Evolutionary conservation across 2,888 invertebrate species (phyloP).

Genomic region (Yponomeuta evonymella): DNA sequence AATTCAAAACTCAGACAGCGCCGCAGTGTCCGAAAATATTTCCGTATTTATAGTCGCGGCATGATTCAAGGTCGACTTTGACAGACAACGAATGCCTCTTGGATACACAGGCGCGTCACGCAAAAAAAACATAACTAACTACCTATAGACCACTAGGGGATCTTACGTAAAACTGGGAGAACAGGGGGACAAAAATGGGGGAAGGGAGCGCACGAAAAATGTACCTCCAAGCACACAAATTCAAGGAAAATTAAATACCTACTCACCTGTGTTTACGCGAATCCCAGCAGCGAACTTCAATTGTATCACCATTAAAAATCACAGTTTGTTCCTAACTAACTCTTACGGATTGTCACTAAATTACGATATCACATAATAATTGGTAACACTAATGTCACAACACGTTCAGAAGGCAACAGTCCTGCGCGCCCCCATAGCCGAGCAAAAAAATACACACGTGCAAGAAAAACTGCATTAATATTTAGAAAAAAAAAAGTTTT

Average conservation of each 20-base stretch:
- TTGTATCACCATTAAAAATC: constrained; percentile 73
- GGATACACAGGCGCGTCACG: constrained; percentile 35
- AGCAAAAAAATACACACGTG: constrained; percentile 63
- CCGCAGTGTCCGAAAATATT: constrained; percentile 59
- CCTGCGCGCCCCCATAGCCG: constrained; percentile 40
- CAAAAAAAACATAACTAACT: constrained; percentile 34
- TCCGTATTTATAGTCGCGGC: constrained; percentile 68
- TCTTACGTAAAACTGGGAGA: constrained; percentile 55
- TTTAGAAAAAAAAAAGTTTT: constrained; percentile 38
- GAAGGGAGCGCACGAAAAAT: constrained; percentile 26
- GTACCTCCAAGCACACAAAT: constrained; percentile 36
- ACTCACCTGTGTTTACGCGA: constrained; percentile 63
- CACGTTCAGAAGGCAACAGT: constrained; percentile 73
- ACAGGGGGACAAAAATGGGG: constrained; percentile 29
- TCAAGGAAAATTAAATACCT: constrained; percentile 39
- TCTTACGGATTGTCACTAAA: constrained; percentile 70
- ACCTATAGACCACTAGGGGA: constrained; percentile 37
- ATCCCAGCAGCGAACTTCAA: constrained; percentile 56
- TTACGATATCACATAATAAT: constrained; percentile 66
- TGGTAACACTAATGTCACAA: constrained; percentile 74
- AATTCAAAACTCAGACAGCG: constrained; percentile 39
- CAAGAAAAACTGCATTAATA: constrained; percentile 66
- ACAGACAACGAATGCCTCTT: constrained; percentile 46
- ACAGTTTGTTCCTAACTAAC: constrained; percentile 72
- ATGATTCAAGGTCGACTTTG: constrained; percentile 65